Conservation (phyloP, 1,140 invertebrate genomes). For the Venustaconcha ellipsiformis region DNA sequence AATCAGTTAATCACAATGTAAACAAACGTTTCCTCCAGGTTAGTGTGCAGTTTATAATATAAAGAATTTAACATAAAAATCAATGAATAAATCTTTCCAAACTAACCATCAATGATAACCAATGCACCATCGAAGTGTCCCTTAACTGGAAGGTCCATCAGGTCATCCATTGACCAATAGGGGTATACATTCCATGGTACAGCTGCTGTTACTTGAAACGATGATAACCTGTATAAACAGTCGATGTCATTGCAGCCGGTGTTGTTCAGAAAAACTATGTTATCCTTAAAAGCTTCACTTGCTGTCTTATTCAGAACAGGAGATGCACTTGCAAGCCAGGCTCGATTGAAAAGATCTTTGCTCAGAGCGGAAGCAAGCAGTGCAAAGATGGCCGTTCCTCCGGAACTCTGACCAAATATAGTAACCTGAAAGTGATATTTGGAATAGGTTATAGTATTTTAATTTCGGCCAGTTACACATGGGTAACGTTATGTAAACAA, state of each 20-base stretch:
- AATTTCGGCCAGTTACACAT: too few species aligned
- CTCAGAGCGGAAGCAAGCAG: slow-evolving; percentile 40
- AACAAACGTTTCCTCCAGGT: too few species aligned
- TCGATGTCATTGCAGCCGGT: slow-evolving; percentile 34
- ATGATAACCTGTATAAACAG: slow-evolving; percentile 32
- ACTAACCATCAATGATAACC: slow-evolving; percentile 41
- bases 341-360: slow-evolving; percentile 43
- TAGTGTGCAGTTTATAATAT: not conserved
- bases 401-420: slow-evolving; percentile 51
- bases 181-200: slow-evolving; percentile 38
- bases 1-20: too few species aligned
- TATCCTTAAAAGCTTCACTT: slow-evolving; percentile 31
- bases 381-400: slow-evolving; percentile 45
- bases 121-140: slow-evolving; percentile 25
- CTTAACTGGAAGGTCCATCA: slow-evolving; percentile 19
- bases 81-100: not conserved
- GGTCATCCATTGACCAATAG: slow-evolving; percentile 33
- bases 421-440: slow-evolving; percentile 36
- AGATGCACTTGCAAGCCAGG: slow-evolving; percentile 44
- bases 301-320: slow-evolving; percentile 40
- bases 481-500: too few species aligned
- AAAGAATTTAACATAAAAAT: slow-evolving; percentile 1
- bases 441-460: too few species aligned
- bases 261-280: slow-evolving; percentile 33
- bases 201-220: slow-evolving; percentile 19